Conservation (phyloP, 2,113 vertebrate species). For the Capreolus pygargus region DNA sequence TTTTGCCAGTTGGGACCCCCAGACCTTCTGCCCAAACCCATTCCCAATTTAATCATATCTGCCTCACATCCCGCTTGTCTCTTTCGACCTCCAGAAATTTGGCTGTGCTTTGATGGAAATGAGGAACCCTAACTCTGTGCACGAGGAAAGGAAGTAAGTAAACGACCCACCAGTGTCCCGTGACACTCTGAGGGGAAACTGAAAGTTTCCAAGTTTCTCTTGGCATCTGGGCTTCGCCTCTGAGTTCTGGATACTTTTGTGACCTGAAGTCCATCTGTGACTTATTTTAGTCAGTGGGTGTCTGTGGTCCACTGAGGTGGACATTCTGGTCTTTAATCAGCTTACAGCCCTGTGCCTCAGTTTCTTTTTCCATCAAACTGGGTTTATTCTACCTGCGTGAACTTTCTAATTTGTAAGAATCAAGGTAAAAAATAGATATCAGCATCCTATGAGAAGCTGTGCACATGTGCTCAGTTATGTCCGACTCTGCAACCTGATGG, state of each 20-base stretch:
- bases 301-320: background rate
- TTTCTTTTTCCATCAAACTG: background rate
- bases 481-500: background rate
- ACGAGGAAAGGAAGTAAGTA: conserved; percentile 95
- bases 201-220: no score
- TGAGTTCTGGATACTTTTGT: background rate
- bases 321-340: background rate
- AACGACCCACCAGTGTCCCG: accelerated
- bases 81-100: conserved; percentile 88
- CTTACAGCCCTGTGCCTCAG: background rate
- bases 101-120: conserved; percentile 96
- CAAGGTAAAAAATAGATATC: background rate
- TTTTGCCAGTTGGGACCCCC: background rate
- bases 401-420: background rate
- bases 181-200: background rate
- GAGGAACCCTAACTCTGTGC: conserved; percentile 92
- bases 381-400: background rate
- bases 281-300: accelerated
- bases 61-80: background rate
- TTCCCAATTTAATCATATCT: accelerated
- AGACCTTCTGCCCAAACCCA: accelerated
- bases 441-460: background rate
- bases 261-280: background rate
- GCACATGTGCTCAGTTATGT: background rate
- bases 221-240: background rate